Evolutionary conservation across 2,797 vertebrate species (phyloP).

Genomic region (Tenualosa thibaudeaui): DNA sequence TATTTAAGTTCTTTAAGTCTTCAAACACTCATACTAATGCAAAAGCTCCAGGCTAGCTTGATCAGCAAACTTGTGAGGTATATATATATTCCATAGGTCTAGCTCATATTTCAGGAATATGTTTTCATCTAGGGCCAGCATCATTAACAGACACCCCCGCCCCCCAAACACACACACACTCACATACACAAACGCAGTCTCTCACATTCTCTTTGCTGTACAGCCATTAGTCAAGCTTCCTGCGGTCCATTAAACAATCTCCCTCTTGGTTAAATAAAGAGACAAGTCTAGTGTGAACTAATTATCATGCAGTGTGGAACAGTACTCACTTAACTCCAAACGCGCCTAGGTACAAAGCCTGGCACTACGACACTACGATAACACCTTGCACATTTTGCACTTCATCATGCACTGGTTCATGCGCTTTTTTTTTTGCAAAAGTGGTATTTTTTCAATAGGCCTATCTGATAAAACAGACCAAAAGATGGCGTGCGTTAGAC

Average conservation of each 20-base stretch:
- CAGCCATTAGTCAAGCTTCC: conserved; percentile 86
- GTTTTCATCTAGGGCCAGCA: conserved; percentile 56
- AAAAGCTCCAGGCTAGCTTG: conserved; percentile 56
- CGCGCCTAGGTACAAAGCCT: conserved; percentile 52
- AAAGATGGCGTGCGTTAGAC: too few relatives aligned
- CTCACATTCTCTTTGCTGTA: conserved; percentile 58
- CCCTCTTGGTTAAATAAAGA: conserved; percentile 87
- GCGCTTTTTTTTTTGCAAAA: too few relatives aligned
- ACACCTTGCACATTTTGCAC: not conserved
- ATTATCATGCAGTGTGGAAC: conserved; percentile 88
- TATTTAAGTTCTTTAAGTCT: too few relatives aligned
- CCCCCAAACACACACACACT: not conserved
- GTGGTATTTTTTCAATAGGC: too few relatives aligned
- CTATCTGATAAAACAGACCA: too few relatives aligned
- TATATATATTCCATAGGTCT: conserved; percentile 77
- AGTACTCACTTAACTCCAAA: conserved; percentile 83
- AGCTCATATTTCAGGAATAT: conserved; percentile 62
- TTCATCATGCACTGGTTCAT: not conserved
- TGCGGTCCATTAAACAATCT: conserved; percentile 88
- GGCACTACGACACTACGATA: not conserved
- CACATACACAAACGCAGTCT: conserved; percentile 41
- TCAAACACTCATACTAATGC: conserved; percentile 53
- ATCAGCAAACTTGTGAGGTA: conserved; percentile 56
- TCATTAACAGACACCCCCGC: conserved; percentile 20
- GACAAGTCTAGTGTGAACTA: conserved; percentile 85